Conservation (phyloP, 2,113 vertebrate species). For the Machaerirhynchus nigripectus region DNA sequence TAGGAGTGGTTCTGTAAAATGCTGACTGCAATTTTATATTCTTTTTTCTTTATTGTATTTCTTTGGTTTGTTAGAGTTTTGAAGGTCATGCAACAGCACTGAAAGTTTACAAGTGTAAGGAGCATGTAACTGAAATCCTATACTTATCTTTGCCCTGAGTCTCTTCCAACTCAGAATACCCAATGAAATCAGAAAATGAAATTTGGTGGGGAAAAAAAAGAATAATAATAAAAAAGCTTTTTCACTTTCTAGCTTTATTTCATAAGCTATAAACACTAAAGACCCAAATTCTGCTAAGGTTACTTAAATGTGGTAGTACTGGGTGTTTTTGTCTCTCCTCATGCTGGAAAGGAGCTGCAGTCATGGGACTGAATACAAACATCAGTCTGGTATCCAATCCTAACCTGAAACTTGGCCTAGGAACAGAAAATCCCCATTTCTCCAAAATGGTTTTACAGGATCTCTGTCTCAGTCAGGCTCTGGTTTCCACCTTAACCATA, state of each 20-base stretch:
- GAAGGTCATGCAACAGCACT: background rate
- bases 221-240: background rate
- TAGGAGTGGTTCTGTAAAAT: constrained; percentile 4
- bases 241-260: background rate
- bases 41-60: background rate
- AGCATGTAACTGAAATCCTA: background rate
- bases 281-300: background rate
- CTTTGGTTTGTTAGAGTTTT: background rate
- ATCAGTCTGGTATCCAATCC: background rate
- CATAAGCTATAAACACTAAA: background rate
- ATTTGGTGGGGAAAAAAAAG: background rate
- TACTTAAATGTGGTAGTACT: background rate
- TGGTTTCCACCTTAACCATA: background rate
- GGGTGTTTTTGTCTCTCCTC: background rate
- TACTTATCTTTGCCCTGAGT: background rate
- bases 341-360: background rate
- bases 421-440: background rate
- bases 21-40: background rate
- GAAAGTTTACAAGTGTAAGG: background rate
- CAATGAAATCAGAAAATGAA: background rate
- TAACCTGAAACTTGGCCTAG: background rate
- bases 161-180: background rate
- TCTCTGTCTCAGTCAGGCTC: background rate
- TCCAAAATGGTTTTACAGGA: background rate
- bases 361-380: background rate